These are phyloP conservation scores for Aurelia sp. DNA, from an alignment of 30 jellyfish, hydroid and myxozoan species.

Conservation along the genomic window DNA sequence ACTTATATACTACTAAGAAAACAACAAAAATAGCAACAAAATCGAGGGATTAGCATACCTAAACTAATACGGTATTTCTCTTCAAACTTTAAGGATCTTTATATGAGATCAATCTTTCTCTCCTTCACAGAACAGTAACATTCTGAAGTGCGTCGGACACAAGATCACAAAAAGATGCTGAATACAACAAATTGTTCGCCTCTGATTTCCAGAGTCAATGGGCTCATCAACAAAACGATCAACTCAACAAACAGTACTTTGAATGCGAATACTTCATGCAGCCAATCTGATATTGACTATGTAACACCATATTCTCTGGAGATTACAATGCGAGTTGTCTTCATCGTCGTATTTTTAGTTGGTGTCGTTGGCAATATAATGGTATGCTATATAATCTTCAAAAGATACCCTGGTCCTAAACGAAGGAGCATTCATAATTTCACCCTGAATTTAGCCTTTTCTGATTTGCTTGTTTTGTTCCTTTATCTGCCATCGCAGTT, in stretches of 20 bases:
- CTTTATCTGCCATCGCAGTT: conserved; percentile 87
- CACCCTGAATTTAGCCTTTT: conserved; percentile 83
- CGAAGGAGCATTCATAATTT: conserved; percentile 88
- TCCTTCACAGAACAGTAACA: too few relatives aligned
- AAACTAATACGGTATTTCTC: too few relatives aligned
- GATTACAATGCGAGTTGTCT: conserved; percentile 46
- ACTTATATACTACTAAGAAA: too few relatives aligned
- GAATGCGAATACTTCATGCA: not conserved
- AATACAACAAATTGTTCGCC: not conserved
- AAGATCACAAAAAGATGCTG: too few relatives aligned
- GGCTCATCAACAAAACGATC: conserved; percentile 3
- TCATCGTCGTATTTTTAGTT: conserved; percentile 46
- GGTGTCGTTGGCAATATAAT: conserved; percentile 82
- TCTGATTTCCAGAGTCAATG: not conserved
- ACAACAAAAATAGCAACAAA: too few relatives aligned
- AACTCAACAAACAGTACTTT: not conserved
- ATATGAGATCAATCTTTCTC: too few relatives aligned
- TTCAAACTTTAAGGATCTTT: too few relatives aligned
- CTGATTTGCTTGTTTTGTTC: conserved; percentile 77
- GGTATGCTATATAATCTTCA: conserved; percentile 78
- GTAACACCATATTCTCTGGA: conserved; percentile 39
- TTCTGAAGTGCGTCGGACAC: too few relatives aligned
- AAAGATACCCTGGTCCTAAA: conserved; percentile 51
- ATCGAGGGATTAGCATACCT: too few relatives aligned
- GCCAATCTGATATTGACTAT: too few relatives aligned